A percentile compares a stretch with the other conserved stretches of the same genome.
Evolutionary conservation across 1,140 invertebrate species (phyloP).

Genomic region (Saccostrea cuccullata): DNA sequence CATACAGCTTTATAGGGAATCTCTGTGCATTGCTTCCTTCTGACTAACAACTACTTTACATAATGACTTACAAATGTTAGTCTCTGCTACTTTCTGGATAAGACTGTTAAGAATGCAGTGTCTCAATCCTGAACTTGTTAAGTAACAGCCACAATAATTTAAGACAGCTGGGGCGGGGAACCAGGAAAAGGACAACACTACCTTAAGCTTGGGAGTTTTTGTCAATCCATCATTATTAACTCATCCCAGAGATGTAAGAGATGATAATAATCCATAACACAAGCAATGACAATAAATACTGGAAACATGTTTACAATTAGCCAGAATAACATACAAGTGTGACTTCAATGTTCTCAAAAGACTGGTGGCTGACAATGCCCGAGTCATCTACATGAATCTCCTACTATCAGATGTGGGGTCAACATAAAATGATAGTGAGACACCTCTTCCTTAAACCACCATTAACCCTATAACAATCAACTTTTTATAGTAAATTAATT

Average conservation of each 20-base stretch:
- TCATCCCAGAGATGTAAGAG: neutral
- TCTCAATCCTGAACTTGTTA: conserved; percentile 1
- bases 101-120: neutral
- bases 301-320: neutral
- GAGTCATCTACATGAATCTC: no score
- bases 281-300: neutral
- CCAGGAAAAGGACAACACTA: neutral
- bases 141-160: neutral
- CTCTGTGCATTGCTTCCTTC: neutral
- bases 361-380: no score
- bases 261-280: neutral
- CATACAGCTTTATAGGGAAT: neutral
- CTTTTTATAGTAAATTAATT: no score
- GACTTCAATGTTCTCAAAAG: no score
- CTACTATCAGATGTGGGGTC: no score
- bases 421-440: no score
- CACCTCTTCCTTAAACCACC: no score
- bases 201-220: neutral
- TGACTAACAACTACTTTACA: no score
- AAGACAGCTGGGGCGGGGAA: neutral
- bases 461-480: no score
- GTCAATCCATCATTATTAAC: neutral
- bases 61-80: neutral
- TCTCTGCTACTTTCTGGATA: neutral
- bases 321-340: no score